These are phyloP conservation scores for Ctenopoma kingsleyae DNA, from an alignment of 2,797 vertebrate species.

Conservation along the genomic window DNA sequence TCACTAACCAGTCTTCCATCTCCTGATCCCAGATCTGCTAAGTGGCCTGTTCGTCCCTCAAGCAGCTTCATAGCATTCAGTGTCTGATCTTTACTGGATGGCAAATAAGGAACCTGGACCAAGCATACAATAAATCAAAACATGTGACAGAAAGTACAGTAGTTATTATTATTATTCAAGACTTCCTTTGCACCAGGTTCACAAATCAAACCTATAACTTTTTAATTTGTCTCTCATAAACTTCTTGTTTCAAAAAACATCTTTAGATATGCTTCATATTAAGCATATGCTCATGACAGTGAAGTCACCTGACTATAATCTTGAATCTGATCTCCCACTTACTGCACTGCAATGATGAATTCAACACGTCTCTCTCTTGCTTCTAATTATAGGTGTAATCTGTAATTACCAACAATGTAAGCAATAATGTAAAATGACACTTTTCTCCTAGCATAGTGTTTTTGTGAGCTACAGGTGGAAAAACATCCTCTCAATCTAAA, in stretches of 20 bases:
- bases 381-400: slow-evolving; percentile 4
- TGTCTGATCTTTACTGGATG: slow-evolving; percentile 80
- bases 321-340: slow-evolving; percentile 24
- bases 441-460: neutral
- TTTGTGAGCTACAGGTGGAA: neutral
- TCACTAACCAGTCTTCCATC: slow-evolving; percentile 83
- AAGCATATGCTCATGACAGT: neutral
- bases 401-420: slow-evolving; percentile 2
- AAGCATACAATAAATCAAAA: slow-evolving; percentile 16
- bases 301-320: slow-evolving; percentile 9
- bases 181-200: neutral
- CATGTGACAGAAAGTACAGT: neutral
- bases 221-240: neutral
- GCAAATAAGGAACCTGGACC: slow-evolving; percentile 84
- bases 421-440: too few relatives aligned
- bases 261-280: slow-evolving; percentile 9
- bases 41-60: slow-evolving; percentile 73
- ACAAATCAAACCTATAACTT: neutral
- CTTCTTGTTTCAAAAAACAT: slow-evolving; percentile 5
- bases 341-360: slow-evolving; percentile 10
- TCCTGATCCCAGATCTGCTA: slow-evolving; percentile 86
- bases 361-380: slow-evolving; percentile 6
- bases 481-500: neutral
- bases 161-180: neutral
- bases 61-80: slow-evolving; percentile 81